Conservation (phyloP, 2,888 invertebrate species). For the Cephus spinipes region DNA sequence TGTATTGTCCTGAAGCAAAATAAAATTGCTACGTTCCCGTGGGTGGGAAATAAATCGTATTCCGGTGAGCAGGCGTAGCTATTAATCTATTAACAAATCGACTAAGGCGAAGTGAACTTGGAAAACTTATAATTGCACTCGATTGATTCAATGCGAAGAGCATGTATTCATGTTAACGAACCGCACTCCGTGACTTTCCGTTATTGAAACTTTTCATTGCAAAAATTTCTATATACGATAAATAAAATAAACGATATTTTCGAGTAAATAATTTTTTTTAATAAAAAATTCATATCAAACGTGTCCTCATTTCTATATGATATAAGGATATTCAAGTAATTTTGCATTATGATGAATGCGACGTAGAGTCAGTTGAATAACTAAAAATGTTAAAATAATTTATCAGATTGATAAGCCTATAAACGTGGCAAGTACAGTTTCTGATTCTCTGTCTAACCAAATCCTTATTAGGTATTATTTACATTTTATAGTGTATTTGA, state of each 20-base stretch:
- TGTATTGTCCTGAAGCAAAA: background rate
- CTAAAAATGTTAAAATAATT: background rate
- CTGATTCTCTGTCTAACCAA: background rate
- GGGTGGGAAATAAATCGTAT: background rate
- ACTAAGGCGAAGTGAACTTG: background rate
- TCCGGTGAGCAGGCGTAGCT: background rate
- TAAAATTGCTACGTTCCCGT: background rate
- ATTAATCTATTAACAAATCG: background rate
- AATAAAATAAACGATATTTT: too few relatives aligned
- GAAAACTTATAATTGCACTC: background rate
- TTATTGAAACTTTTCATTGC: background rate
- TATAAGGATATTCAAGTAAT: background rate
- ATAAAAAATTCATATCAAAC: background rate
- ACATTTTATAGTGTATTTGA: background rate
- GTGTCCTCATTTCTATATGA: background rate
- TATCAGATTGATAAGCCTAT: background rate
- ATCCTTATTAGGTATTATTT: background rate
- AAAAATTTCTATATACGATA: background rate
- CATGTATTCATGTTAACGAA: background rate
- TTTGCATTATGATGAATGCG: too few relatives aligned
- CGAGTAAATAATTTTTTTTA: too few relatives aligned
- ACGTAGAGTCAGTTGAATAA: too few relatives aligned
- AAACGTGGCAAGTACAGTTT: too few relatives aligned
- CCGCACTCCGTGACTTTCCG: background rate
- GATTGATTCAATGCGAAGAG: background rate